These are phyloP conservation scores for Ceratosolen fusciceps DNA, from an alignment of 1,140 invertebrate species.

Conservation along the genomic window DNA sequence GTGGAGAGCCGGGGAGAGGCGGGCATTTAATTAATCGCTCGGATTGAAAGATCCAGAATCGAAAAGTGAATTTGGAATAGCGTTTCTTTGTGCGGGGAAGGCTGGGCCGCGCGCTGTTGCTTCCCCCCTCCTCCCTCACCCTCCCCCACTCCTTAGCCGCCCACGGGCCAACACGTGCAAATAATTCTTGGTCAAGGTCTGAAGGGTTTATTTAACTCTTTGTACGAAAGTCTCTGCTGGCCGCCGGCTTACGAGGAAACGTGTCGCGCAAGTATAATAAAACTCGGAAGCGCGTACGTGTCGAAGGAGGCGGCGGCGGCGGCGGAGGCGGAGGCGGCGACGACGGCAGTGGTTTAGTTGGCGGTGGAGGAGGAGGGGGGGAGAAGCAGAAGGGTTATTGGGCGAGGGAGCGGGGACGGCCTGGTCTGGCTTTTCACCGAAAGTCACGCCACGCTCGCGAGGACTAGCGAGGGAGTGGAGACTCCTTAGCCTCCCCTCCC, in stretches of 20 bases:
- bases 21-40: neutral
- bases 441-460: too few relatives aligned
- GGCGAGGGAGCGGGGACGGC: too few relatives aligned
- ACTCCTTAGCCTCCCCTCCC: neutral
- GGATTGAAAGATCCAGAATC: too few relatives aligned
- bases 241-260: neutral
- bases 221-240: neutral
- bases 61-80: neutral
- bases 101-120: neutral
- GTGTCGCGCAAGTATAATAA: slow-evolving; percentile 2
- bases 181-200: slow-evolving; percentile 19
- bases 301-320: neutral
- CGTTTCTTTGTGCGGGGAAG: neutral
- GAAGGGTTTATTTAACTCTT: slow-evolving; percentile 10
- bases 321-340: neutral
- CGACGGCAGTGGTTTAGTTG: too few relatives aligned
- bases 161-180: neutral
- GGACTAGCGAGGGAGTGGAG: neutral
- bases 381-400: too few relatives aligned
- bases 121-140: too few relatives aligned
- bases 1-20: neutral
- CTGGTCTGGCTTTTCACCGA: too few relatives aligned
- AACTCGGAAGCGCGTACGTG: neutral
- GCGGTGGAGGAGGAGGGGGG: too few relatives aligned
- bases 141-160: too few relatives aligned